Percentiles rank a stretch among this genome's conserved stretches.
Evolutionary conservation across 2,888 invertebrate genomes (phyloP).

Genomic region (Dicranocentrus wangi): DNA sequence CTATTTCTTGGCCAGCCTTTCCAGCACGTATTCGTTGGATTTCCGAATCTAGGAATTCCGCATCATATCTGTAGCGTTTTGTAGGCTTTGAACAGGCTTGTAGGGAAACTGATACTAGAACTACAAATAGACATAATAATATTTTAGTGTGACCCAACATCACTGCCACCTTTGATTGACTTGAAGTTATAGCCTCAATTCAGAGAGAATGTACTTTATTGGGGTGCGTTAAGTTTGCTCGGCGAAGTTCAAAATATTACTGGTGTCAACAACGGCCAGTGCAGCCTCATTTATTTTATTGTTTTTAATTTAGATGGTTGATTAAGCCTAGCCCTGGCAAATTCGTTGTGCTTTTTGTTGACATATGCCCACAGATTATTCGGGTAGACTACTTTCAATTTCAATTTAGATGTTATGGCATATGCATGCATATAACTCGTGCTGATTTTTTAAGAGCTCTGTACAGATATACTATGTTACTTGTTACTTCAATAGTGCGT

Average conservation of each 20-base stretch:
- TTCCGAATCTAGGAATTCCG: conserved; percentile 61
- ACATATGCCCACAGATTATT: too few species aligned
- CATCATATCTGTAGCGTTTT: conserved; percentile 57
- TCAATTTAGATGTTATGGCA: too few species aligned
- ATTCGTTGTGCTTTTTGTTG: background rate
- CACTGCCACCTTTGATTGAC: too few species aligned
- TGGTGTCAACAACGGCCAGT: conserved; percentile 29
- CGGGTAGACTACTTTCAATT: background rate
- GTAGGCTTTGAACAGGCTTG: conserved; percentile 34
- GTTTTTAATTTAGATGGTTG: conserved; percentile 38
- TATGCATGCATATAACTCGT: too few species aligned
- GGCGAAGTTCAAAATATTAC: conserved; percentile 48
- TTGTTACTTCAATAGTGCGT: conserved; percentile 20
- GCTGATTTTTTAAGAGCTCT: too few species aligned
- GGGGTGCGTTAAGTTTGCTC: conserved; percentile 26
- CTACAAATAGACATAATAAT: background rate
- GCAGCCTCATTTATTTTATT: conserved; percentile 30
- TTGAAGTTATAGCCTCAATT: too few species aligned
- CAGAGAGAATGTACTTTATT: too few species aligned
- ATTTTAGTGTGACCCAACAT: background rate
- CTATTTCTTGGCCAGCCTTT: conserved; percentile 37
- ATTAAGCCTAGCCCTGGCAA: background rate
- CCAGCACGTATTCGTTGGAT: conserved; percentile 59
- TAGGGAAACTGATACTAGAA: conserved; percentile 21
- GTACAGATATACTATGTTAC: too few species aligned